Base-by-base conservation (phyloP, 37 sponge, comb jelly and placozoan species). In the Ephydatia muelleri region DNA sequence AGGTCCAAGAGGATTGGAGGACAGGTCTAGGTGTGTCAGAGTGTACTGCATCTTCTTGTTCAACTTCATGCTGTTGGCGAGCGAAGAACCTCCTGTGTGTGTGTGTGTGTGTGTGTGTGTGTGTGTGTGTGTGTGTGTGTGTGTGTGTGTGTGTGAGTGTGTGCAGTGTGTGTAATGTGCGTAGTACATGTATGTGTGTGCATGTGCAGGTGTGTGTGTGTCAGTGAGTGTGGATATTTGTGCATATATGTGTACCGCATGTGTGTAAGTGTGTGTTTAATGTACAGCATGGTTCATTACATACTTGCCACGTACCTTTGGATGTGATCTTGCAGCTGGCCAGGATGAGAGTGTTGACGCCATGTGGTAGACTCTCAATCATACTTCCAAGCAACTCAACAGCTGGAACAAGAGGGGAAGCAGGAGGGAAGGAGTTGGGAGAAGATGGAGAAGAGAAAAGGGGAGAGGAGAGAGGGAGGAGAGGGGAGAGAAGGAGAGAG, bases 1-100 rank as follows among this genome's bases (percentile, higher is more conserved):
- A 4, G 94, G 91, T 4, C 94, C 91, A 12, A 83, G 78, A 11
- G 87, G 83, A 67, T 94, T 94, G 0, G 67, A 49, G 0, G 91
- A 90, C 35, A 90, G 82, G 79, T 94, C 91, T 66, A 94, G 72
- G 86, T 90, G 86, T 70, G 77, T 72, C 64, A 93, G 85, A 11
- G 90, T 79, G 67, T 81, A 70, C 49, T 80, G 79, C 86, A 93
- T 86, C 79, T 82, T 49, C 65, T 89, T 88, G 85, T 93, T 93
- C 77, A 83, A 66, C 72, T 88, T 88, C 87, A 93, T 73, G 34
- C 79, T 64, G 34, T 77, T 78, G 26, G 93, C 93, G 48, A 93
- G 47, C 74, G 69, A 27, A 28, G 86, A 38, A 57, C 75, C 83
- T 79, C 82, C 93, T 93, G 72, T 3, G 68, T 34, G 32, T 13